A percentile compares a stretch with the other conserved stretches of the same genome.
Conservation (phyloP, 2,113 vertebrate species). For the Rousettus leschenaultii region DNA sequence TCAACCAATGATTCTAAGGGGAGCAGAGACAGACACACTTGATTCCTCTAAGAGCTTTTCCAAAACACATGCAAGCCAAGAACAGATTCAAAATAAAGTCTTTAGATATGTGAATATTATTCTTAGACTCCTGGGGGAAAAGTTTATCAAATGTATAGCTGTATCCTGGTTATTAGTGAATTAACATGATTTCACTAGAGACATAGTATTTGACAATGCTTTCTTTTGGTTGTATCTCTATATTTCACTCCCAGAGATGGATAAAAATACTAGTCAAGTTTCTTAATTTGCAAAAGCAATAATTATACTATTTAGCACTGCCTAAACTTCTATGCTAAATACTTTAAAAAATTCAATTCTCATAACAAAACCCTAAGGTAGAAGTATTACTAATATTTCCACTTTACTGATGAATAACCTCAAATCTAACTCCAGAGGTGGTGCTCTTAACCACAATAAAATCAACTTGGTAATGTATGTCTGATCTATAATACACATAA, state of each 20-base stretch:
- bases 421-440: not conserved
- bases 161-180: not conserved
- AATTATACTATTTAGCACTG: not conserved
- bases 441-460: not conserved
- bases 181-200: not conserved
- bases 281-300: conserved; percentile 17
- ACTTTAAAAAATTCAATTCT: not conserved
- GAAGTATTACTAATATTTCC: not conserved
- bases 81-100: conserved; percentile 24
- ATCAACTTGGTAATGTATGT: not conserved
- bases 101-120: not conserved
- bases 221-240: not conserved
- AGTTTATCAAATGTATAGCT: not conserved
- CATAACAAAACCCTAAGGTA: not conserved
- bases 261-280: not conserved
- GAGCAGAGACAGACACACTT: not conserved
- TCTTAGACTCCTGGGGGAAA: not conserved
- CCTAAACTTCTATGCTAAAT: not conserved
- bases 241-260: not conserved
- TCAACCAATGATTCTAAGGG: not conserved
- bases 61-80: not conserved
- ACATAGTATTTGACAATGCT: not conserved
- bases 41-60: not conserved
- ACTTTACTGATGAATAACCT: conserved; percentile 9
- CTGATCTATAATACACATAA: not conserved